Evolutionary conservation across 2,113 vertebrate species (phyloP), one percentile per base, ranked within the genome.

Genomic region (Manacus vitellinus): DNA sequence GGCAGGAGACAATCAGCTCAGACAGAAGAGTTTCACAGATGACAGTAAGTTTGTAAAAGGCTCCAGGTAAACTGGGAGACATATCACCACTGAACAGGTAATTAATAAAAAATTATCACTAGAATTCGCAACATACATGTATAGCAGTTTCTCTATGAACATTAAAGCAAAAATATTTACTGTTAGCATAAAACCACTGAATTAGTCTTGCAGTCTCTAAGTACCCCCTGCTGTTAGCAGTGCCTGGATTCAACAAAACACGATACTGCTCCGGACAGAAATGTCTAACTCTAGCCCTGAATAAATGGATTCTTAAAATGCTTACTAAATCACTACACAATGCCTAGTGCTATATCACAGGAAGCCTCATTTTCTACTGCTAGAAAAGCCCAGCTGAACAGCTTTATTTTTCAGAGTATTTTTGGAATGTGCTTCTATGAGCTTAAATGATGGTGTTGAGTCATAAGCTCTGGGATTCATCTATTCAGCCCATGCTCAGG

Each of bases 391-490:
- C 51, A 91, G 54, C 58, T 81, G 73, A 97, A 95, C 44, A 94
- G 44, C 17, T 95, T 97, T 96, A 93, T 94, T 97, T 85, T 95
- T 73, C 77, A 88, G 15, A 56, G 61, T 93, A 95, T 96, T 97
- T 97, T 96, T 95, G 73, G 92, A 97, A 95, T 28, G n/a, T 79
- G n/a, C 68, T 95, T 97, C 96, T 96, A 81, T 91, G 88, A 95
- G 88, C 70, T 91, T 92, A 96, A 95, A 96, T 67, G 23, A 76
- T 73, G 68, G 73, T 82, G 75, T 94, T 96, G 84, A 96, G 80
- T 96, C 76, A 96, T 94, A 97, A 97, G 73, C 95, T 94, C 85
- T 56, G 63, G 75, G 73, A 97, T 95, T 95, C 94, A 86, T 94
- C 95, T 84, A 43, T 81, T 87, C 85, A 91, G 58, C 49, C 79